Evolutionary conservation across 2,888 invertebrate species (phyloP), one percentile per base, ranked within the genome.

Genomic region (Acanthosepion lycidas): DNA sequence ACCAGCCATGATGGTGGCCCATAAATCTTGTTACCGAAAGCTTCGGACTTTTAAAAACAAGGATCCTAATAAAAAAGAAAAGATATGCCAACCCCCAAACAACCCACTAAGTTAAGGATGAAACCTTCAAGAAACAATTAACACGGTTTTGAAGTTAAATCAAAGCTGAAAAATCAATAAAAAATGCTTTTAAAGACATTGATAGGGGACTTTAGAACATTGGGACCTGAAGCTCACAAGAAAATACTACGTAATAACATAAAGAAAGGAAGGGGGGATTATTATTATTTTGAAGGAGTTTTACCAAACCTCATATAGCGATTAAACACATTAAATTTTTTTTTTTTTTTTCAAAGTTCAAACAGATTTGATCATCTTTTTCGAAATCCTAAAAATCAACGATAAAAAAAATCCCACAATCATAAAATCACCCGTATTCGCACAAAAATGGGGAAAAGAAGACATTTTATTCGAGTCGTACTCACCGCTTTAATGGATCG

Each of bases 401-500:
- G 8, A 51, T 51, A 8, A 51, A 51, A 51, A 51, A 12, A 51
- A 12, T 0, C 8, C 8, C 51, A 51, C 51, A 12, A 51, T 42
- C 42, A 42, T 42, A 42, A 42, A 42, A 1, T 3, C 42, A 42
- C 42, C 42, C 42, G 42, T 42, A 42, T 42, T 42, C 42, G 42
- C 42, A 42, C 42, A 42, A 42, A 42, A 42, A 42, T 42, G 42
- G 2, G 51, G 4, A 51, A 51, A 51, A 51, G 51, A 51, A 51
- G 51, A 51, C 51, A 51, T 51, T 51, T 15, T 51, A 8, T 51
- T 51, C 51, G 15, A 51, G 51, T 0, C 8, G 51, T 49, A 53
- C 97, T 95, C 95, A 97, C 97, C 95, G 96, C 95, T 96, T 97
- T 97, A n/a, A 97, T 96, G 5, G 97, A 96, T 95, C 96, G 97